Evolutionary conservation across 2,888 invertebrate species (phyloP).

Genomic region (Onthophagus sagittarius): DNA sequence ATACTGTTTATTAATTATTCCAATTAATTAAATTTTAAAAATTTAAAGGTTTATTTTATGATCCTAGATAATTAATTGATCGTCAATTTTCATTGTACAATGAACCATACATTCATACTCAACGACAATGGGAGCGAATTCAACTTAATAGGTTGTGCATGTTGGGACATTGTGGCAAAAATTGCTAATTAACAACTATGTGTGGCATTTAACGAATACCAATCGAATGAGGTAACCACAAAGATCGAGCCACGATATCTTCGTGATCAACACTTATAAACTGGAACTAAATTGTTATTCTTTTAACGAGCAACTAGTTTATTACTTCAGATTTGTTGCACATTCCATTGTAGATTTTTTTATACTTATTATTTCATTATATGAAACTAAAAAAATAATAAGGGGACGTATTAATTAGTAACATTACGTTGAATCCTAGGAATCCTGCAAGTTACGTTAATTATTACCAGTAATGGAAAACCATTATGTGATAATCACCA

Average conservation of each 20-base stretch:
- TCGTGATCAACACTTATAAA: background rate
- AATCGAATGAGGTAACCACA: background rate
- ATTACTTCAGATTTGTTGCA: background rate
- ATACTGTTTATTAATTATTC: too few species aligned
- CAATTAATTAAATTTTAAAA: background rate
- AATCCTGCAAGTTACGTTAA: constrained; percentile 23
- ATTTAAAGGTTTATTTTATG: background rate
- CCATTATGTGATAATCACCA: constrained; percentile 35
- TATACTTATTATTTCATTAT: too few species aligned
- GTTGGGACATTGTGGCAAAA: background rate
- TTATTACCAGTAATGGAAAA: constrained; percentile 32
- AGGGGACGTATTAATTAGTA: background rate
- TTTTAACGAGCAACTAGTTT: background rate
- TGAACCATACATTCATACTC: background rate
- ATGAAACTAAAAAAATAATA: background rate
- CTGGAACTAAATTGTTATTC: background rate
- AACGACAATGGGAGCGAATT: background rate
- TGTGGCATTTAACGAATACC: background rate
- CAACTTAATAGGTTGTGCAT: background rate
- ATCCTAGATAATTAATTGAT: background rate
- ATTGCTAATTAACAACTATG: background rate
- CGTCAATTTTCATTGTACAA: background rate
- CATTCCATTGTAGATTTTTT: too few species aligned
- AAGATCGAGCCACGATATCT: background rate
- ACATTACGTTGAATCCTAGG: constrained; percentile 14